Base-by-base conservation (phyloP, 1,140 invertebrate species). In the Papilio dardanus region DNA sequence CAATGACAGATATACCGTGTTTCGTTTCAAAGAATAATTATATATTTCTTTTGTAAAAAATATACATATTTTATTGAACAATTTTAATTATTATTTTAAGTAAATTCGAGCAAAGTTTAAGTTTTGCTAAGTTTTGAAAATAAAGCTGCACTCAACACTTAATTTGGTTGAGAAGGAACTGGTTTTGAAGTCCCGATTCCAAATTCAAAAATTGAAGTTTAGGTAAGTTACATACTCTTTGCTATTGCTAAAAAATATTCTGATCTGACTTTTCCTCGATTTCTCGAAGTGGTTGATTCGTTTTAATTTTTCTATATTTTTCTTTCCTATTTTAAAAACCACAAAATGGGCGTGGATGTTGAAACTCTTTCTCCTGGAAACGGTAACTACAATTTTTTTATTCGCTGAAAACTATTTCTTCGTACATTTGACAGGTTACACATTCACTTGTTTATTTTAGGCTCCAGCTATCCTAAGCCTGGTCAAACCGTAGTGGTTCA, bases 401-500 rank as follows among this genome's bases (percentile, higher is more conserved):
- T 19, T 0, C 21, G 12, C 68, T 67, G 54, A 8, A 54, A 28
- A 58, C 4, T n/a, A 24, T 58, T 21, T 24, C 28, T 62, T 58
- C 21, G 24, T 24, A 28, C 21, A 19, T 62, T 28, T 28, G 21
- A 62, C 10, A 16, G 24, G 24, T 28, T 14, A 50, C 40, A n/a
- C 40, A 46, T 69, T 40, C 37, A 35, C 33, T 71, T 46, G 28
- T 46, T 28, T 76, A 42, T 92, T 91, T 79, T 89, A 99, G 98
- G 97, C 76, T 95, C 95, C 83, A 99, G 97, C 37, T 99, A 96
- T 89, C 98, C 98, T 0, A 98, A 99, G 94, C 95, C 95, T 37
- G 98, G 98, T 14, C 98, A 99, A 94, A 98, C 96, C 28, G 98
- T 99, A 5, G 96, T 97, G 10, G 98, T 99, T 37, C 98, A 99